Conservation (phyloP, 1,140 invertebrate genomes). For the Apis dorsata region DNA sequence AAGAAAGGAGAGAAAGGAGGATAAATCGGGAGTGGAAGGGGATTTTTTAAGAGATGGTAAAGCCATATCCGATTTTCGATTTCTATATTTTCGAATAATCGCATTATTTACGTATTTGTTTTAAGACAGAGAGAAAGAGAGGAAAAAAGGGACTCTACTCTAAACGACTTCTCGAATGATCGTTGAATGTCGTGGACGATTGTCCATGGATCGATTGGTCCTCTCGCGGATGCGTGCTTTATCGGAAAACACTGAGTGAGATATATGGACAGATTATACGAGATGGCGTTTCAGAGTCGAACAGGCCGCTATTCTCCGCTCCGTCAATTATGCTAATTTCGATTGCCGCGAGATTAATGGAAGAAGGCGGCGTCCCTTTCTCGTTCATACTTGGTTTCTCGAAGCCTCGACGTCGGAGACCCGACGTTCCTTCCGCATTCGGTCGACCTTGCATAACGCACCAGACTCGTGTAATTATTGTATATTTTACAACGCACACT, state of each 20-base stretch:
- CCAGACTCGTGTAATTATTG: conserved; percentile 62
- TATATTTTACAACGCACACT: conserved; percentile 42
- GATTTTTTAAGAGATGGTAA: background rate
- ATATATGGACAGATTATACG: conserved; percentile 78
- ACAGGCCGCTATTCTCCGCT: conserved; percentile 78
- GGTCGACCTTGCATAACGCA: conserved; percentile 65
- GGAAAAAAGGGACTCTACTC: background rate
- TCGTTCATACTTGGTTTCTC: conserved; percentile 28
- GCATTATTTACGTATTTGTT: background rate
- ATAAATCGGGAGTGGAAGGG: background rate
- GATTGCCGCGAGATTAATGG: conserved; percentile 79
- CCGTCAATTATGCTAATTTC: conserved; percentile 80
- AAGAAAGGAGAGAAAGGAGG: conserved; percentile 46
- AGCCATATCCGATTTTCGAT: background rate
- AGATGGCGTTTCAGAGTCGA: conserved; percentile 77
- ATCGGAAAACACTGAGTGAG: conserved; percentile 79
- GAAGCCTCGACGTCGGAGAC: conserved; percentile 45
- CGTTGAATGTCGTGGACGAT: background rate
- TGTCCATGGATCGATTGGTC: conserved; percentile 60
- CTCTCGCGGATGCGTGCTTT: conserved; percentile 72
- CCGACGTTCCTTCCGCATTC: conserved; percentile 64
- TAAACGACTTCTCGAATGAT: background rate
- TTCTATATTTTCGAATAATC: background rate
- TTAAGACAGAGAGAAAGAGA: background rate
- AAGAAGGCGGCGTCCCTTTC: conserved; percentile 73